Base-by-base conservation (phyloP, 2,888 invertebrate species). In the Drosophila putrida region DNA sequence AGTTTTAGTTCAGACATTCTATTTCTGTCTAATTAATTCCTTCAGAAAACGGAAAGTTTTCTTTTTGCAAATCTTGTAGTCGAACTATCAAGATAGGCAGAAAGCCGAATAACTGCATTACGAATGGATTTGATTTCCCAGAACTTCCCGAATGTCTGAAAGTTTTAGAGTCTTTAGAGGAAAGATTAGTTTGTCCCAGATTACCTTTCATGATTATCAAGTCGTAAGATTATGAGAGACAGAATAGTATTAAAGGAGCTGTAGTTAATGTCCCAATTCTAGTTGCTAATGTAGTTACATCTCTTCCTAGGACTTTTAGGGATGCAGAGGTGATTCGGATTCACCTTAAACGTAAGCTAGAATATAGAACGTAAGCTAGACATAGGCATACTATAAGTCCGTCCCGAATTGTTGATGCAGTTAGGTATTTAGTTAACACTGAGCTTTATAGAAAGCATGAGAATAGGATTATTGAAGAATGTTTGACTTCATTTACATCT, bases 221-320 rank as follows among this genome's bases (percentile, higher is more conserved):
- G 13, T 44, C 51, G 4, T 10, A 51, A 13, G 35, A 13, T 4
- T 55, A 55, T 55, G 55, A 25, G 4, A 15, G 61, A 3, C 47
- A 55, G 38, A 46, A 44, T 39, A 31, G 33, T 4, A 55, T 63
- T 15, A 57, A 36, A 50, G 57, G 63, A 38, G 43, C 50, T 20
- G 57, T 63, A 4, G 50, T 50, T 9, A 63, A 63, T 50, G 50
- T 57, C 9, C 57, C 63, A 10, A 50, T 63, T 44, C 49, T 36
- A 15, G 55, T 63, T 6, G 39, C 33, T 4, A 49, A 55, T 49
- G 15, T 55, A 6, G 62, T 62, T 6, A 47, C 49, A 33, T 54
- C 47, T 6, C 49, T 62, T 33, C 36, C 57, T 13, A 35, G 43
- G 25, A 11, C 27, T 5, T 57, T 62, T 15, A n/a, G n/a, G n/a